Evolutionary conservation across 2,113 vertebrate species (phyloP).

Genomic region (Hydropotes inermis): DNA sequence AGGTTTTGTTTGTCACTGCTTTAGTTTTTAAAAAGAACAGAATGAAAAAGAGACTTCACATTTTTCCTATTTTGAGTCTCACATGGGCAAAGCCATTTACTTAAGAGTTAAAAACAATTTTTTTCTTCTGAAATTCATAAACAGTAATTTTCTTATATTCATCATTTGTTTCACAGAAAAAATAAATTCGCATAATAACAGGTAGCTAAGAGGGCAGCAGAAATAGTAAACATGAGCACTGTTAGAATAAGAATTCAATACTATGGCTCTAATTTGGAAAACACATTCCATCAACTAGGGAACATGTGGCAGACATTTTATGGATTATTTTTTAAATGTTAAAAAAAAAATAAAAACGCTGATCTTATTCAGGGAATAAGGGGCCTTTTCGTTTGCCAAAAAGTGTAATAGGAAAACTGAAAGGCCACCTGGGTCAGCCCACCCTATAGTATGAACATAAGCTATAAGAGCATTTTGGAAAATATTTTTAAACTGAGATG

Average conservation of each 20-base stretch:
- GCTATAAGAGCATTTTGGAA: conserved; percentile 67
- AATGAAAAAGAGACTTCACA: conserved; percentile 3
- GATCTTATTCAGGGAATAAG: conserved; percentile 77
- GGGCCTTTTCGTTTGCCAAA: conserved; percentile 75
- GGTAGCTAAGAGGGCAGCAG: conserved; percentile 26
- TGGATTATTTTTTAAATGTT: conserved; percentile 70
- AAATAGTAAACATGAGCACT: conserved; percentile 55
- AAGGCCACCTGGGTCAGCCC: conserved; percentile 80
- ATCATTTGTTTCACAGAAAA: conserved; percentile 46
- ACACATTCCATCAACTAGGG: conserved; percentile 71
- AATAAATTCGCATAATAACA: conserved; percentile 6
- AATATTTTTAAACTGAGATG: conserved; percentile 65
- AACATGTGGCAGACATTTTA: conserved; percentile 81
- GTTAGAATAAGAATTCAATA: conserved; percentile 49
- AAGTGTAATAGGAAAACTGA: conserved; percentile 77
- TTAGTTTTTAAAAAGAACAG: neutral
- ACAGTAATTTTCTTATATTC: neutral
- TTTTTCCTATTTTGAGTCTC: neutral
- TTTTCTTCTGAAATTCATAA: conserved; percentile 26
- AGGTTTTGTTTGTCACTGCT: neutral
- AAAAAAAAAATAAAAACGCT: conserved; percentile 59
- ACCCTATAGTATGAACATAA: conserved; percentile 74
- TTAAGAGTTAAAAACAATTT: neutral
- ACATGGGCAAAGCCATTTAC: neutral
- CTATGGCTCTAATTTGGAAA: conserved; percentile 67